phyloP scores from a whole-genome alignment of 2,888 invertebrate genomes.

The Lomographa bimaculata region DNA sequence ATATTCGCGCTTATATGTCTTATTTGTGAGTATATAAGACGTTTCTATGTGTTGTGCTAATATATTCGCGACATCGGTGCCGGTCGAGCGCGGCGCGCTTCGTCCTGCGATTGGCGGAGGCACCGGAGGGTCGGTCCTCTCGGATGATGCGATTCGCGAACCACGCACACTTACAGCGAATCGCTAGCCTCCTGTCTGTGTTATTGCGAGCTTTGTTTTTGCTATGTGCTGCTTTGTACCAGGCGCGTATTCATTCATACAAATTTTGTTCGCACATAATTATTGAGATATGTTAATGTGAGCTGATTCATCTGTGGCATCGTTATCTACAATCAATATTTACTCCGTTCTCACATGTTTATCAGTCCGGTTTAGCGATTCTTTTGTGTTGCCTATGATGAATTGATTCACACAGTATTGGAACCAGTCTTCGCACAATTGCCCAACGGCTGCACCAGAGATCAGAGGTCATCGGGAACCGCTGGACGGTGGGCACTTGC shows the following conservation, averaged over 20 bases:
- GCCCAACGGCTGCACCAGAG: slow-evolving; percentile 56
- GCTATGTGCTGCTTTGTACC: slow-evolving; percentile 28
- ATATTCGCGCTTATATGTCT: slow-evolving; percentile 10
- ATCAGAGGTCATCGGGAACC: slow-evolving; percentile 59
- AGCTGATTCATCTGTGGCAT: too few species aligned
- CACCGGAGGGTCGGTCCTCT: slow-evolving; percentile 79
- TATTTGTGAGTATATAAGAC: slow-evolving; percentile 17
- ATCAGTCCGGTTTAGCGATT: slow-evolving; percentile 49
- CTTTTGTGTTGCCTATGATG: slow-evolving; percentile 45
- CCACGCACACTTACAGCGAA: slow-evolving; percentile 53
- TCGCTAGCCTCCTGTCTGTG: slow-evolving; percentile 36
- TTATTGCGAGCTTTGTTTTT: slow-evolving; percentile 28
- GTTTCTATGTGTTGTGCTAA: slow-evolving; percentile 52
- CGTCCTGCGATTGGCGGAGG: slow-evolving; percentile 66
- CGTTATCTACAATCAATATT: slow-evolving; percentile 38
- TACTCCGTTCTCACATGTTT: slow-evolving; percentile 26
- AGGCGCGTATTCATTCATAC: slow-evolving; percentile 58
- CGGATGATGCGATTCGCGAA: slow-evolving; percentile 66
- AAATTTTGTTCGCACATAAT: too few species aligned
- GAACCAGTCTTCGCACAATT: slow-evolving; percentile 65
- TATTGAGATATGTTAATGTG: too few species aligned
- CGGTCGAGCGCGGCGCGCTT: slow-evolving; percentile 51
- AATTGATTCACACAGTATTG: slow-evolving; percentile 58
- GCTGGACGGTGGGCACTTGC: slow-evolving; percentile 40
- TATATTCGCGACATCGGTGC: slow-evolving; percentile 70